phyloP scores from a whole-genome alignment of 2,888 invertebrate species.

The Papilio demoleus region DNA sequence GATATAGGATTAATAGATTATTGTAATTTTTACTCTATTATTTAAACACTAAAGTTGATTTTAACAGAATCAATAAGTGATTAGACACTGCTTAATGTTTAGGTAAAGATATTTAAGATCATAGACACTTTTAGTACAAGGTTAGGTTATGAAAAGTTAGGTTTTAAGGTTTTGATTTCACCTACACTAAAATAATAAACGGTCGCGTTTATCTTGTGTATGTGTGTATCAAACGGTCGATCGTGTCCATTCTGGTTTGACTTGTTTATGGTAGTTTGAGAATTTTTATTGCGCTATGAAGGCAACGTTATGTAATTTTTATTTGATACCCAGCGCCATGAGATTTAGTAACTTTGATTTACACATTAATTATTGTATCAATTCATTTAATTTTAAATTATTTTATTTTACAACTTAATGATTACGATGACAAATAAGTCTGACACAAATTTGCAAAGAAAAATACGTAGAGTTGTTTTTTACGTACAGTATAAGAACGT shows the following conservation, averaged over 20 bases:
- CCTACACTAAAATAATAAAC: conserved; percentile 8
- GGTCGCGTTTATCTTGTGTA: too few relatives aligned
- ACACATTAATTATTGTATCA: not conserved
- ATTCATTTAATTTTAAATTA: not conserved
- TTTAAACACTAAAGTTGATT: too few relatives aligned
- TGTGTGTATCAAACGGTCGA: not conserved
- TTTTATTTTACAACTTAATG: not conserved
- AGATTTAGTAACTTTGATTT: not conserved
- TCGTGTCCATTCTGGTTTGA: conserved; percentile 19
- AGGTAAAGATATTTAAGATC: too few relatives aligned
- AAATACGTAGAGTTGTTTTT: too few relatives aligned
- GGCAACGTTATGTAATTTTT: conserved; percentile 21
- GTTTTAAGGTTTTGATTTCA: not conserved
- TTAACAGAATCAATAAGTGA: too few relatives aligned
- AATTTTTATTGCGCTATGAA: conserved; percentile 31
- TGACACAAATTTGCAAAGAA: not conserved
- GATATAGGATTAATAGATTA: too few relatives aligned
- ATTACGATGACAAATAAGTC: not conserved
- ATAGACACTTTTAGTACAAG: too few relatives aligned
- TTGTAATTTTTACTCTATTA: too few relatives aligned
- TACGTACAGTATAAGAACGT: too few relatives aligned
- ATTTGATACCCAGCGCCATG: conserved; percentile 15
- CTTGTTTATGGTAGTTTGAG: conserved; percentile 25
- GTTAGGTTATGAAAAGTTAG: not conserved
- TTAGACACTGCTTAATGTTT: too few relatives aligned